A percentile compares a stretch with the other conserved stretches of the same genome.
phyloP scores from a whole-genome alignment of 2,797 vertebrate genomes.

The Gobio occitaniae region DNA sequence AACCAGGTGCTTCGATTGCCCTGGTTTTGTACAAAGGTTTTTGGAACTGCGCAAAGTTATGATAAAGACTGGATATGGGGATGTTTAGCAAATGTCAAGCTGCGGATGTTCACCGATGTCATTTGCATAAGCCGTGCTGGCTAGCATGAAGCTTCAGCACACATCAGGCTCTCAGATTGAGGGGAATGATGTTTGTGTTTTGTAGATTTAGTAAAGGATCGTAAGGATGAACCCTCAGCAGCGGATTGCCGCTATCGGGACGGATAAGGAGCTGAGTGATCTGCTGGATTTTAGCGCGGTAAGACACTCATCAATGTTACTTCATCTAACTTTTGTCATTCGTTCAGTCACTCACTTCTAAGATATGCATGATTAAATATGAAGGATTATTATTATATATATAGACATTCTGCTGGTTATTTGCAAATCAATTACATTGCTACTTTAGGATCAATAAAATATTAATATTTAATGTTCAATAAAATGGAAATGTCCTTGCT shows the following conservation, averaged over 20 bases:
- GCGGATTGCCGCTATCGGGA: conserved; percentile 98
- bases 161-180: conserved; percentile 22
- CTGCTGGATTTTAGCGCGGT: conserved; percentile 99
- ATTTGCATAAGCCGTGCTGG: conserved; percentile 44
- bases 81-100: conserved; percentile 46
- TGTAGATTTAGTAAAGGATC: conserved; percentile 78
- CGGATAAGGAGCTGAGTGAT: conserved; percentile 99
- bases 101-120: conserved; percentile 36
- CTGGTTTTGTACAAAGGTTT: not conserved
- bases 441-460: not conserved
- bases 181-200: conserved; percentile 58
- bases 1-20: not conserved
- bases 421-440: not conserved
- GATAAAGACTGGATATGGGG: conserved; percentile 14
- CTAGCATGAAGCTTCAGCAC: not conserved
- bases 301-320: conserved; percentile 68
- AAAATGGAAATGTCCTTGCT: not conserved
- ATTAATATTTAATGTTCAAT: not conserved
- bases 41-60: not conserved
- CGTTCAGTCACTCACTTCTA: not conserved
- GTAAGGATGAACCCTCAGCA: conserved; percentile 98
- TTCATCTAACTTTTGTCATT: conserved; percentile 9
- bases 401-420: not conserved
- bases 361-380: not conserved
- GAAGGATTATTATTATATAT: not conserved